Base-by-base conservation (phyloP, 2,113 vertebrate species). In the Solea senegalensis region DNA sequence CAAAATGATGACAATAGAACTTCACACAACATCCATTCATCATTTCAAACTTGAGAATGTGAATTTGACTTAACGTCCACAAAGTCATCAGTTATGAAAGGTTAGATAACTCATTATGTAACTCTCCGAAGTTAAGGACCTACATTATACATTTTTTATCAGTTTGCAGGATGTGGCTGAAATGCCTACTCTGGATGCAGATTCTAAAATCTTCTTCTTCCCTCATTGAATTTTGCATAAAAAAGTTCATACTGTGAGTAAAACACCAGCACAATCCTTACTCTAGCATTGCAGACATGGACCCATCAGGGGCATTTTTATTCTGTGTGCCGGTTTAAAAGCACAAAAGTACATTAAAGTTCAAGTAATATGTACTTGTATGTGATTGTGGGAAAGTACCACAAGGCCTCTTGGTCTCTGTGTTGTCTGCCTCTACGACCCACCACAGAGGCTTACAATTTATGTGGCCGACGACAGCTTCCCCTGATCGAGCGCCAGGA, bases 401-500 rank as follows among this genome's bases (percentile, higher is more conserved):
- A 94, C 92, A 91, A 93, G 90, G 80, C 85, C 43, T 82, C 85
- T 80, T 79, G 85, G 90, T 91, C 90, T 92, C 89, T 89, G 76
- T 89, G 91, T 87, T 72, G 84, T 90, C 87, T 93, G 91, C 78
- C 85, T 93, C 91, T 86, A 83, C 83, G 87, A 91, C 93, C 94
- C 74, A 52, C 92, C 92, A 87, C 89, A 93, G 92, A 94, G 92
- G 89, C 93, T 88, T 84, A 92, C 90, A 90, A 94, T 95, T 95
- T 95, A 90, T 92, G 91, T 90, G 87, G 88, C 93, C 83, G 85
- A 90, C 52, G 92, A 96, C 94, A 95, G 95, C 89, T 94, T 90
- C 89, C 92, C 95, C 84, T 96, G 94, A 97, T 95, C 94, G 74
- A 43, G 55, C 69, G 95, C 95, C 95, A 96, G 84, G 73, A 80